Percentiles rank a stretch among this genome's conserved stretches.
Conservation (phyloP, 1,140 invertebrate genomes). For the Pogonognathellus flavescens region DNA sequence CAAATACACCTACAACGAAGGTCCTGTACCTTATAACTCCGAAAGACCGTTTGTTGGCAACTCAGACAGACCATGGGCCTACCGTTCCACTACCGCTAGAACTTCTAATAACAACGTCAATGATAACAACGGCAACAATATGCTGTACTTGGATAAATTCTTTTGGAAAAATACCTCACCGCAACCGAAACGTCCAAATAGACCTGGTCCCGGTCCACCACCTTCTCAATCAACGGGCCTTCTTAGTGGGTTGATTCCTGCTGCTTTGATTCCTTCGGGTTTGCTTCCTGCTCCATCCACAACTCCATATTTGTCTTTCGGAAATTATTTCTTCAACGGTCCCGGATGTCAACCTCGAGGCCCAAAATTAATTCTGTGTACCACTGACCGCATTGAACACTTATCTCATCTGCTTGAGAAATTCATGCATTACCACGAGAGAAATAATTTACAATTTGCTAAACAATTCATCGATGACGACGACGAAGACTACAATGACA, state of each 20-base stretch:
- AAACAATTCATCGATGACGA: not conserved
- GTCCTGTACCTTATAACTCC: not conserved
- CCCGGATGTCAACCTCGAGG: constrained; percentile 29
- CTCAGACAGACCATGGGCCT: too few species aligned
- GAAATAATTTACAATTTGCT: not conserved
- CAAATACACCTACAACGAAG: not conserved
- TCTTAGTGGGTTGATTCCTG: not conserved
- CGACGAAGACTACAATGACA: not conserved
- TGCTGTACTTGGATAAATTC: not conserved
- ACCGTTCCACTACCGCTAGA: not conserved
- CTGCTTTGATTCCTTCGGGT: not conserved
- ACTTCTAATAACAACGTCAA: not conserved
- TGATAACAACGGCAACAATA: not conserved
- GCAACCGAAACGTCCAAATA: too few species aligned
- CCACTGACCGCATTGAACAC: not conserved
- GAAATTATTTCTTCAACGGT: not conserved
- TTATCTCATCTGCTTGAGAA: constrained; percentile 1
- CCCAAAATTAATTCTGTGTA: constrained; percentile 21
- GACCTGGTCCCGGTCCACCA: too few species aligned
- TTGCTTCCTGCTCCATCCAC: not conserved
- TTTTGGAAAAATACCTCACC: not conserved
- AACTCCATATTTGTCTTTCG: not conserved
- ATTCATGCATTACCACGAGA: constrained; percentile 36
- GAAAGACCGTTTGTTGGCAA: not conserved
- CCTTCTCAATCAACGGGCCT: too few species aligned